phyloP scores from a whole-genome alignment of 2,888 invertebrate genomes.

The Steromphala cineraria region DNA sequence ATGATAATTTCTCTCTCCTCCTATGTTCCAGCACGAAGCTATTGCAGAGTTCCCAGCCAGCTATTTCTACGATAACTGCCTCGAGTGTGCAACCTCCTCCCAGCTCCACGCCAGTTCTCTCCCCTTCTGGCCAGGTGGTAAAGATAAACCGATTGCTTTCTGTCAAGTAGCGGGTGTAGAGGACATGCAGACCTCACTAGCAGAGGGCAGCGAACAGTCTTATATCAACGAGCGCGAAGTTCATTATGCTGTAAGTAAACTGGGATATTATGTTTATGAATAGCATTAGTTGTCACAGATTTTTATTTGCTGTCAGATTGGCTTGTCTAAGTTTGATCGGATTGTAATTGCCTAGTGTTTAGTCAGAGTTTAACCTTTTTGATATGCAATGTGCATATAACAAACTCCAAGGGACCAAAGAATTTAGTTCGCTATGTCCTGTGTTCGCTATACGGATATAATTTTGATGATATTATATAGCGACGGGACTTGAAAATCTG shows the following conservation, averaged over 20 bases:
- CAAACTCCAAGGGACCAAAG: too few relatives aligned
- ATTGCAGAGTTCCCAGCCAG: conserved; percentile 87
- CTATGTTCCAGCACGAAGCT: conserved; percentile 80
- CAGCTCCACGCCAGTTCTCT: conserved; percentile 52
- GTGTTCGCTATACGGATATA: too few relatives aligned
- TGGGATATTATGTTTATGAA: not conserved
- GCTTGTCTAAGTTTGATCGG: too few relatives aligned
- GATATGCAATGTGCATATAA: too few relatives aligned
- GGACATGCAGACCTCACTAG: conserved; percentile 32
- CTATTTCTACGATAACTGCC: conserved; percentile 81
- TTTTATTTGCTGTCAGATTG: not conserved
- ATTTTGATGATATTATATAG: too few relatives aligned
- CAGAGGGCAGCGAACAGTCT: conserved; percentile 34
- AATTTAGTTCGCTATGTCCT: too few relatives aligned
- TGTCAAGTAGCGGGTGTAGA: conserved; percentile 55
- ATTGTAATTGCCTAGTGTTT: too few relatives aligned
- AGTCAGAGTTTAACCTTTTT: too few relatives aligned
- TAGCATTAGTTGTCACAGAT: not conserved
- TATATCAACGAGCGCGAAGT: conserved; percentile 49
- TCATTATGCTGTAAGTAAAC: conserved; percentile 49
- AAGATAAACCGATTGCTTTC: conserved; percentile 50
- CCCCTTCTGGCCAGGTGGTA: conserved; percentile 53
- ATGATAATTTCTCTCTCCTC: conserved; percentile 20
- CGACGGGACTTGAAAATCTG: too few relatives aligned
- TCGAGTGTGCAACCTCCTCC: conserved; percentile 66